phyloP scores from a whole-genome alignment of 2,113 vertebrate species.

The Siniperca chuatsi region DNA sequence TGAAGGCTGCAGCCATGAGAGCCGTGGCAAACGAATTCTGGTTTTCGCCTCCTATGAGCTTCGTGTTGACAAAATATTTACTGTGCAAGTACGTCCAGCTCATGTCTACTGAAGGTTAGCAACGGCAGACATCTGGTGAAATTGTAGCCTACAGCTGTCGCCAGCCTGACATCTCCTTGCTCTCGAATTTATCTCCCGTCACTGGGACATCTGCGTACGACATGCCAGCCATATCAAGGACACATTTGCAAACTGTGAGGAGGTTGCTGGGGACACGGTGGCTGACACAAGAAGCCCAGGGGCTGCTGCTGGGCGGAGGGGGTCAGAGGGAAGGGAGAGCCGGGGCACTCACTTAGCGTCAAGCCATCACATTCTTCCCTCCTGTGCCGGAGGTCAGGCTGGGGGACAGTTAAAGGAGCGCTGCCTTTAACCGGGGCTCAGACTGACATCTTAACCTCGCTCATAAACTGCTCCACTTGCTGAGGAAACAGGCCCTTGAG shows the following conservation, averaged over 20 bases:
- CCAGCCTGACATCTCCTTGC: slow-evolving; percentile 89
- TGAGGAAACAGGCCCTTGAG: slow-evolving; percentile 67
- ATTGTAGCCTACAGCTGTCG: slow-evolving; percentile 92
- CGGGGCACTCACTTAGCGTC: slow-evolving; percentile 47
- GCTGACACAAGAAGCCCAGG: slow-evolving; percentile 71
- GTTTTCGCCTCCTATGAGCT: slow-evolving; percentile 63
- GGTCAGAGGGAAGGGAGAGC: slow-evolving; percentile 35
- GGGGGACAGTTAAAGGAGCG: slow-evolving; percentile 64
- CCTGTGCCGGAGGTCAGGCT: slow-evolving; percentile 76
- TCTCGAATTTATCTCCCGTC: slow-evolving; percentile 90
- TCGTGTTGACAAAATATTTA: slow-evolving; percentile 77
- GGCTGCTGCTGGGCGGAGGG: slow-evolving; percentile 31
- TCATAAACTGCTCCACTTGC: slow-evolving; percentile 79
- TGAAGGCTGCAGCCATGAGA: slow-evolving; percentile 47
- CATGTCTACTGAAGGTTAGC: slow-evolving; percentile 86
- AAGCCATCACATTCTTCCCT: slow-evolving; percentile 68
- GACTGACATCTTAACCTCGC: slow-evolving; percentile 81
- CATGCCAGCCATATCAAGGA: slow-evolving; percentile 86
- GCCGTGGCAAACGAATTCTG: slow-evolving; percentile 62
- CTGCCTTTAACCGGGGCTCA: slow-evolving; percentile 69
- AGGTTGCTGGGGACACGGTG: slow-evolving; percentile 84
- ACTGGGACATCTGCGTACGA: slow-evolving; percentile 89
- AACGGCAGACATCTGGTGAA: slow-evolving; percentile 92
- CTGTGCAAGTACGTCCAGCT: slow-evolving; percentile 71
- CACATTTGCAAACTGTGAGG: slow-evolving; percentile 86